phyloP scores from a whole-genome alignment of 1,140 invertebrate species.

The Vanessa tameamea region DNA sequence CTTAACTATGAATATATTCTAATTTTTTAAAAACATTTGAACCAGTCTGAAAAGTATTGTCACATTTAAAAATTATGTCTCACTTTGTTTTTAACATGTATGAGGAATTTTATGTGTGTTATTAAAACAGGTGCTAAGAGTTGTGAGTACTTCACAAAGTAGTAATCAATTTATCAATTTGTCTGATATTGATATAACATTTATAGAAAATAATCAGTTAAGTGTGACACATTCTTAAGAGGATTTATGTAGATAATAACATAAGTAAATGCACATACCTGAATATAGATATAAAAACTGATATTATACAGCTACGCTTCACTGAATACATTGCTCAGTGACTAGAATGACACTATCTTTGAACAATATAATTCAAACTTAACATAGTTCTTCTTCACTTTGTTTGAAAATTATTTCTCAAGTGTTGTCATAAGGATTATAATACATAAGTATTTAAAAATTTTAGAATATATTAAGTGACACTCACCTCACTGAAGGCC shows the following conservation, averaged over 20 bases:
- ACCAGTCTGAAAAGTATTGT: not conserved
- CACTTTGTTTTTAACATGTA: too few species aligned
- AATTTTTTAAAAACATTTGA: not conserved
- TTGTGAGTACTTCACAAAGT: not conserved
- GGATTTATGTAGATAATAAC: conserved; percentile 41
- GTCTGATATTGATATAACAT: conserved; percentile 23
- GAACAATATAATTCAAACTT: not conserved
- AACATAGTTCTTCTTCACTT: not conserved
- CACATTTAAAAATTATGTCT: too few species aligned
- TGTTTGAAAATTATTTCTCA: not conserved
- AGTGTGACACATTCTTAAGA: conserved; percentile 40
- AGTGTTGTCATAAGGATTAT: not conserved
- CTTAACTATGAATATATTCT: not conserved
- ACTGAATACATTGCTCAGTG: conserved; percentile 38
- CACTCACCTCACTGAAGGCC: conserved; percentile 81
- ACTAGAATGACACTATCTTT: conserved; percentile 23
- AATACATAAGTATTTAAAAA: not conserved
- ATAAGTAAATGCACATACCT: conserved; percentile 32
- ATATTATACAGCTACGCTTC: conserved; percentile 36
- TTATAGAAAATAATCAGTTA: conserved; percentile 40
- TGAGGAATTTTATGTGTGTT: not conserved
- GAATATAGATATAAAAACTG: conserved; percentile 34
- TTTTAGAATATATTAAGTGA: conserved; percentile 5
- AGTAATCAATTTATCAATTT: conserved; percentile 9
- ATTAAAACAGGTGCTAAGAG: not conserved